Evolutionary conservation across 2,113 vertebrate genomes (phyloP), one percentile per base, ranked within the genome.

Genomic region (Cyanistes caeruleus): DNA sequence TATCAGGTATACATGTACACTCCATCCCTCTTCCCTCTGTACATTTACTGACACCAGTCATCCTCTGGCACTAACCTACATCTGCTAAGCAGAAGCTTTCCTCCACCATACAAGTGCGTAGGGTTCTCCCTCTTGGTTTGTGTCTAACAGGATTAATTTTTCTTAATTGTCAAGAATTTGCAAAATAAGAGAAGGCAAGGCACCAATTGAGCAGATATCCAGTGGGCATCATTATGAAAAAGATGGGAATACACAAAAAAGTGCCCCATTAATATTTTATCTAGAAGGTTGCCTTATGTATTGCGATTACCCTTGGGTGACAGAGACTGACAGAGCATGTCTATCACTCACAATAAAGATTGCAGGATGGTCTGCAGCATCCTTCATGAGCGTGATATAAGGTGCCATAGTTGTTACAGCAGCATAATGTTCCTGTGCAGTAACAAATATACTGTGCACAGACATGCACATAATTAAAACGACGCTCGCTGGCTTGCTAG

Each of bases 401-500:
- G 96, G 92, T 85, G 78, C 79, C 4, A 52, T 30, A 28, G 63
- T 51, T 87, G 91, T 90, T 87, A 87, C 35, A 60, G 91, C 68
- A 94, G 95, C 83, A 95, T 74, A 97, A 96, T 94, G 95, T 96
- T 96, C 94, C 91, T 84, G 19, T 93, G 87, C 92, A 85, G 96
- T 96, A 96, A 96, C 94, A 96, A 98, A 97, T 93, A 97, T 16
- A 88, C 93, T 51, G 79, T 86, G 43, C 86, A 83, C 81, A 96
- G 89, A 97, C 74, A 90, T 93, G 96, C 95, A 93, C 93, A 78
- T 96, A 97, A 98, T 98, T 98, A 97, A 75, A 84, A 93, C 10
- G 68, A 62, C 11, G 30, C 93, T 97, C 51, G 13, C 93, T 97
- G 94, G 46, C 95, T 90, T 86, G 62, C 96, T 81, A 96, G 96